Evolutionary conservation across 92 coral and sea anemone species (phyloP).

Genomic region (Paragorgia papillata): DNA sequence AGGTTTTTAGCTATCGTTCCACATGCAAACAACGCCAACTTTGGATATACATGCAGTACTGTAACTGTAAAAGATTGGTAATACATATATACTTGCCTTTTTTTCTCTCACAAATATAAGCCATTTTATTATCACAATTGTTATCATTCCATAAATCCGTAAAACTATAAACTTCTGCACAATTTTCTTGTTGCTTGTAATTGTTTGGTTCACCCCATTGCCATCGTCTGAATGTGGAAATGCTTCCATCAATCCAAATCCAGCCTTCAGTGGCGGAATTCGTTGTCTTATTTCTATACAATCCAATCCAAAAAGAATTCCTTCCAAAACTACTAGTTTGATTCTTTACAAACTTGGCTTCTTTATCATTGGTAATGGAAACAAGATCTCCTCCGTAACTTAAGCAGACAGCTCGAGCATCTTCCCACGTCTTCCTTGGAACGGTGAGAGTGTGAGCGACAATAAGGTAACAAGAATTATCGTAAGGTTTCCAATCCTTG

Average conservation of each 20-base stretch:
- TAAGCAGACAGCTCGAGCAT: constrained; percentile 75
- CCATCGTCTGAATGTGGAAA: constrained; percentile 66
- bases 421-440: constrained; percentile 80
- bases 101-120: constrained; percentile 77
- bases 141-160: constrained; percentile 74
- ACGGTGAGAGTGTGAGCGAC: constrained; percentile 55
- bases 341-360: constrained; percentile 63
- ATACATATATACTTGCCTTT: constrained; percentile 67
- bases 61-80: no score
- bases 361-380: constrained; percentile 65
- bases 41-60: no score
- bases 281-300: constrained; percentile 66
- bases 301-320: constrained; percentile 83
- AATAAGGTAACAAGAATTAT: constrained; percentile 73
- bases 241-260: constrained; percentile 60
- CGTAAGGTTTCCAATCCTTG: constrained; percentile 66
- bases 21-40: no score
- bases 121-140: constrained; percentile 56
- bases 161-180: constrained; percentile 62
- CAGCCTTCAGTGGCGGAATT: constrained; percentile 76
- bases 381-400: constrained; percentile 77
- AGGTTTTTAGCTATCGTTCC: no score
- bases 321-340: constrained; percentile 29
- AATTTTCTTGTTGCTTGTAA: constrained; percentile 59
- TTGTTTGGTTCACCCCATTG: constrained; percentile 77